phyloP scores from a whole-genome alignment of 2,797 vertebrate species.

The Anguilla marmorata region DNA sequence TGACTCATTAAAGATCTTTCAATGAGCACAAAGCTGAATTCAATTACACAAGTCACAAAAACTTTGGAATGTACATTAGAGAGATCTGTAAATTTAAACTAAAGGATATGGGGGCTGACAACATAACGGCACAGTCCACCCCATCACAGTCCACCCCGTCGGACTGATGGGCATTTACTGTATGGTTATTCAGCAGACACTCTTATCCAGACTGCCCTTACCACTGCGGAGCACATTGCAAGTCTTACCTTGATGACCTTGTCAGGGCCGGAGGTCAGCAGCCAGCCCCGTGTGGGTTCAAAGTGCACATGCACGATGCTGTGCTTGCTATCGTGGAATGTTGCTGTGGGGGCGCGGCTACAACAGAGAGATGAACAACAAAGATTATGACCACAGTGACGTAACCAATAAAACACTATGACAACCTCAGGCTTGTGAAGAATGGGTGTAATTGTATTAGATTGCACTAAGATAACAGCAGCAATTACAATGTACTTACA shows the following conservation, averaged over 20 bases:
- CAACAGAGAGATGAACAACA: slow-evolving; percentile 41
- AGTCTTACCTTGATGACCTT: slow-evolving; percentile 88
- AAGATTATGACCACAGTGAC: neutral
- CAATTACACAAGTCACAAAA: no score
- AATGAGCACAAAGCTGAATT: no score
- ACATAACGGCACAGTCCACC: neutral
- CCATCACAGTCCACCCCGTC: neutral
- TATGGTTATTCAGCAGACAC: neutral
- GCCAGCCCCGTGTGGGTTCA: slow-evolving; percentile 88
- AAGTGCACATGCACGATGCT: slow-evolving; percentile 90
- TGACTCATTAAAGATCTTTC: no score
- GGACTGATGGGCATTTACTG: neutral
- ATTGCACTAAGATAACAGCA: neutral
- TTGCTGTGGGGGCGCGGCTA: slow-evolving; percentile 92
- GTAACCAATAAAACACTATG: neutral
- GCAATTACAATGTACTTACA: neutral
- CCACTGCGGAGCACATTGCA: neutral
- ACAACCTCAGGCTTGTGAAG: neutral
- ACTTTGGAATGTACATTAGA: no score
- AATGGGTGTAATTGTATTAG: neutral
- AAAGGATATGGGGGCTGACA: neutral
- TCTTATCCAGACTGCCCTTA: slow-evolving; percentile 14
- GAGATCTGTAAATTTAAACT: no score
- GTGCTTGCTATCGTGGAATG: slow-evolving; percentile 97
- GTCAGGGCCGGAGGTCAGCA: slow-evolving; percentile 93